Base-by-base conservation (phyloP, 2,888 invertebrate species). In the Melinaea marsaeus region DNA sequence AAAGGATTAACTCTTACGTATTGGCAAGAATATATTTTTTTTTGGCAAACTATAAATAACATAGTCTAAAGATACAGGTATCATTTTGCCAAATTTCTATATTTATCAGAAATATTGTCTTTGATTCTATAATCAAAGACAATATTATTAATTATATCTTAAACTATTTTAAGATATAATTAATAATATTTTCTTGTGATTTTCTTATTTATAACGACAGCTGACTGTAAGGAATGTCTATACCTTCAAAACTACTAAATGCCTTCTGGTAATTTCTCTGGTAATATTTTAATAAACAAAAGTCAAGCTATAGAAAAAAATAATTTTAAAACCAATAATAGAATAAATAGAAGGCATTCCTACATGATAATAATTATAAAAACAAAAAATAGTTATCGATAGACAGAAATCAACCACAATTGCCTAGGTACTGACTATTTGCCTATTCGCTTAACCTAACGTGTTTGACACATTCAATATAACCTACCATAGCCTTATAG, bases 11-110 rank as follows among this genome's bases (percentile, higher is more conserved):
- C 7, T 51, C 62, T 66, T 61, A 70, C 67, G 70, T 71, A 79
- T 76, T 84, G 85, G 85, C 85, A 85, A 85, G 85, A 83, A 75
- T 22, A 75, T 71, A 72, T 73, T 65, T 68, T 71, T 75, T 74
- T 81, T 80, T 80, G 81, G 79, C 79, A 79, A 80, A 79, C 71
- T 69, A 75, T 72, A 69, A 60, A 51, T 32, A 42, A 42, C 3
- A 5, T 51, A 51, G 32, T 32, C 5, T 7, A 2, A 51, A 51
- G 3, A 42, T 11, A 42, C 9, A 42, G 42, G 5, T 37, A 37
- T 37, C 7, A 37, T 37, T 37, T 11, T 42, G 3, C 11, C 42
- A 42, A 42, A 42, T 42, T 9, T 42, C 11, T 42, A 42, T 6
- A 42, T 42, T 37, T 37, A 42, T 42, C 42, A 7, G 7, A 9